Evolutionary conservation across 2,888 invertebrate species (phyloP), one percentile per base, ranked within the genome.

Genomic region (Trisateles emortualis): DNA sequence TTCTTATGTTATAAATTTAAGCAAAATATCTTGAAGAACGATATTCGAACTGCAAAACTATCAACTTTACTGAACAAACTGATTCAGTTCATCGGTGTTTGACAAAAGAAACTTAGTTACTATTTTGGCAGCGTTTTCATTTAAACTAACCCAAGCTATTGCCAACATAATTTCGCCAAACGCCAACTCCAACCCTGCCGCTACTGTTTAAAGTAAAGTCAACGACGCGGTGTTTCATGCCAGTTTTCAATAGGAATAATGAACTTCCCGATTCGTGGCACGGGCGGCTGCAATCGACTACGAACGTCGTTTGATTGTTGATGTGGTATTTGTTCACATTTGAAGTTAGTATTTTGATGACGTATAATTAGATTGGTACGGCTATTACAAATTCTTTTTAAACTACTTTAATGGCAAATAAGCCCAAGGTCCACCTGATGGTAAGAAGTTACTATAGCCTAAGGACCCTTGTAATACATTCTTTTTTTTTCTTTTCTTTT

Each of bases 201-300:
- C 38, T 46, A 54, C 38, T 62, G 54, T 60, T 59, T 54, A 50
- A 59, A 58, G 52, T 59, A 48, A 62, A 59, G 53, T 56, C 46
- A 64, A 59, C 59, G 55, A 44, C 56, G 45, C 47, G 49, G 57
- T 70, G 69, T 74, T 70, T 72, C 59, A 67, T 74, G 76, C 74
- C 69, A 76, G 74, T 72, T 78, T 72, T 76, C 78, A 78, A 81
- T 76, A 59, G 65, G 44, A 65, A 71, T 81, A 85, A 84, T 76
- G 80, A 84, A 79, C 80, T 84, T 67, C 41, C 39, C 41, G 52
- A 84, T 81, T 82, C 83, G 17, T 35, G 38, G 70, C 84, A 83
- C 83, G 80, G 69, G 59, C 30, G 46, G 30, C 14, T 72, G 68
- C 66, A 69, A 70, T 65, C 59, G 54, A 62, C 63, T 51, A 56